Percentiles rank a stretch among this genome's conserved stretches.
Evolutionary conservation across 2,113 vertebrate genomes (phyloP).

Genomic region (Capricornis sumatraensis): DNA sequence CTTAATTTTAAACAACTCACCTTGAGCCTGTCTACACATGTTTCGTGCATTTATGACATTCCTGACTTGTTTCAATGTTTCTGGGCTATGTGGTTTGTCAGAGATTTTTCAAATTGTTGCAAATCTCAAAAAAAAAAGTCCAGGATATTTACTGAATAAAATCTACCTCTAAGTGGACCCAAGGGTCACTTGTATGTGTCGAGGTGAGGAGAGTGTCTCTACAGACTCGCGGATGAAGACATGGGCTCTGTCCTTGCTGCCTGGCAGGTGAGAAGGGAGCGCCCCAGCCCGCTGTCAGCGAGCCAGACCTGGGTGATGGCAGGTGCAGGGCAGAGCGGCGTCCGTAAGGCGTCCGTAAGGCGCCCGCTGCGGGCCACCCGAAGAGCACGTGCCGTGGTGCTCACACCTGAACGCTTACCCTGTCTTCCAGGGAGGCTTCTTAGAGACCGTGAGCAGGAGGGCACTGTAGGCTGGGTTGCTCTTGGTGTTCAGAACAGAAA

Average conservation of each 20-base stretch:
- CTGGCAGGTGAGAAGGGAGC: no score
- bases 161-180: not conserved
- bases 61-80: not conserved
- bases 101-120: not conserved
- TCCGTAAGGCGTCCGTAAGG: fast-evolving
- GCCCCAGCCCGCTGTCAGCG: fast-evolving
- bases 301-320: not conserved
- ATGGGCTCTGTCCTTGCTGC: not conserved
- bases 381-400: fast-evolving
- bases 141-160: not conserved
- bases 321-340: fast-evolving
- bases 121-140: not conserved
- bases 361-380: fast-evolving
- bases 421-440: not conserved
- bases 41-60: not conserved
- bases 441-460: not conserved
- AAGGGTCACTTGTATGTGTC: not conserved
- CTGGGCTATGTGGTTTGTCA: not conserved
- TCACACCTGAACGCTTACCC: not conserved
- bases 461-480: not conserved
- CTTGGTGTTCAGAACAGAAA: not conserved
- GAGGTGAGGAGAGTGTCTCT: fast-evolving
- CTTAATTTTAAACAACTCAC: not conserved
- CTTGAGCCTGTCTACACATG: not conserved
- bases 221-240: fast-evolving